phyloP scores from a whole-genome alignment of 2,113 vertebrate genomes.

The Clarias macrocephalus region DNA sequence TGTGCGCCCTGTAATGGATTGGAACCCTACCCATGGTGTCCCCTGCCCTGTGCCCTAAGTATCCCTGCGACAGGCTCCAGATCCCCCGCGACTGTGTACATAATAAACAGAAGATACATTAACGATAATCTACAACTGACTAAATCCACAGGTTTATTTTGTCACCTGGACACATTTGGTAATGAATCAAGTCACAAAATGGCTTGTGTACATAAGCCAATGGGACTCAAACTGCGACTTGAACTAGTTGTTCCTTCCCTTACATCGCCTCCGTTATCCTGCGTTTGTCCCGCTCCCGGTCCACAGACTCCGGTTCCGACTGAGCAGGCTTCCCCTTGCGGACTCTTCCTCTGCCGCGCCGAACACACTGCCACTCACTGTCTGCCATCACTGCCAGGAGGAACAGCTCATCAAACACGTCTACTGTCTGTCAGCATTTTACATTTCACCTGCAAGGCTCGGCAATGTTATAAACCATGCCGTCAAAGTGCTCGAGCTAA shows the following conservation, averaged over 20 bases:
- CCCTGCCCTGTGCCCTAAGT: too few relatives aligned
- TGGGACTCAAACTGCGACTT: not conserved
- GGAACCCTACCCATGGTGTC: too few relatives aligned
- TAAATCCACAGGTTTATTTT: too few relatives aligned
- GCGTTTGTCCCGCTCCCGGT: conserved; percentile 55
- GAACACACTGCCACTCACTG: conserved; percentile 68
- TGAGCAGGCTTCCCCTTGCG: conserved; percentile 44
- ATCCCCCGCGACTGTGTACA: too few relatives aligned
- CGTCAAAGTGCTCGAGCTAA: accelerated
- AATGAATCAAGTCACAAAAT: not conserved
- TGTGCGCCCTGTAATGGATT: too few relatives aligned
- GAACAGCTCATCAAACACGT: not conserved
- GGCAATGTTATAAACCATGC: not conserved
- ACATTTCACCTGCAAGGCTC: not conserved
- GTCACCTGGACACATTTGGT: too few relatives aligned
- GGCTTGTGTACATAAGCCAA: not conserved
- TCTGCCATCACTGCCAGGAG: conserved; percentile 24
- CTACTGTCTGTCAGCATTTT: not conserved
- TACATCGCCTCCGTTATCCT: conserved; percentile 66
- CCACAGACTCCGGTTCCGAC: conserved; percentile 38
- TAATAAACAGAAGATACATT: too few relatives aligned
- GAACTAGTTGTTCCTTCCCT: conserved; percentile 17
- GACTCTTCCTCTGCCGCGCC: conserved; percentile 63
- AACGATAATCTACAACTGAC: too few relatives aligned
- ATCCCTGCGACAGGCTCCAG: too few relatives aligned